Percentiles rank a stretch among this genome's conserved stretches.
phyloP scores from a whole-genome alignment of 2,888 invertebrate genomes.

The Mimachlamys varia region DNA sequence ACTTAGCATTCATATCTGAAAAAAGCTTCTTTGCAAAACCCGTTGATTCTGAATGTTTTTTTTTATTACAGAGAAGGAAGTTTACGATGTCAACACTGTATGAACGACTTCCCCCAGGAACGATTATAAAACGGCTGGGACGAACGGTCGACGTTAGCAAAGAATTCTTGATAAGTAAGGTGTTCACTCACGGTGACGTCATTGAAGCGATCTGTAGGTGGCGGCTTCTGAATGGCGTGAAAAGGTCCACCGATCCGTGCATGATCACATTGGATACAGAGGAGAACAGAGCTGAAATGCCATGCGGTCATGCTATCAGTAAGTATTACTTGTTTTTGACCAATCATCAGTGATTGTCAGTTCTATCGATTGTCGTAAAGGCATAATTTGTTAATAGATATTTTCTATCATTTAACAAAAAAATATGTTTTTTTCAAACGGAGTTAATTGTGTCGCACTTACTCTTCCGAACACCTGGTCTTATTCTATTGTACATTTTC shows the following conservation, averaged over 20 bases:
- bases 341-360: too few species aligned
- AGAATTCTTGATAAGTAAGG: not conserved
- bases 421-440: too few species aligned
- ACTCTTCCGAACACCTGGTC: too few species aligned
- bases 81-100: not conserved
- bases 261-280: not conserved
- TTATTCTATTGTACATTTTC: too few species aligned
- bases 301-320: constrained; percentile 6
- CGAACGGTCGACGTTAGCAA: not conserved
- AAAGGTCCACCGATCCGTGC: not conserved
- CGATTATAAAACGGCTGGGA: not conserved
- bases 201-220: not conserved
- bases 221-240: not conserved
- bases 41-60: not conserved
- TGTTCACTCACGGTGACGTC: not conserved
- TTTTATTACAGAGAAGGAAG: not conserved
- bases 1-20: too few species aligned
- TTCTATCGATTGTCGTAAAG: not conserved
- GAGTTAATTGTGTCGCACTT: too few species aligned
- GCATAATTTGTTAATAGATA: too few species aligned
- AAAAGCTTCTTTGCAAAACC: not conserved
- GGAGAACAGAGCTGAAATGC: not conserved
- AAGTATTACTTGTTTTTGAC: not conserved
- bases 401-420: too few species aligned
- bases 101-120: not conserved